Evolutionary conservation across 2,113 vertebrate species (phyloP).

Genomic region (Gnathonemus longibarbis): DNA sequence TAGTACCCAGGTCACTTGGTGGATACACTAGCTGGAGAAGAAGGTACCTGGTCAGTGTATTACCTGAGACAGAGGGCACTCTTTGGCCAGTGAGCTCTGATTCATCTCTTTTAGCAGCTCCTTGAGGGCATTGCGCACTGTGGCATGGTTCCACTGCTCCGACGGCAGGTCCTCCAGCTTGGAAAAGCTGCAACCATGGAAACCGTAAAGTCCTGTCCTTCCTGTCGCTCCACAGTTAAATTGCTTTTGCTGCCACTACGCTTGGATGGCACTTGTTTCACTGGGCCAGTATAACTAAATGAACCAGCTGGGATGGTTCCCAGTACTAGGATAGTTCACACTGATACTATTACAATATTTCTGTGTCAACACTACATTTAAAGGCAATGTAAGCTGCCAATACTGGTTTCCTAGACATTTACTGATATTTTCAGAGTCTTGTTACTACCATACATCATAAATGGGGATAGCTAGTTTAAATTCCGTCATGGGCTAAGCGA

Average conservation of each 20-base stretch:
- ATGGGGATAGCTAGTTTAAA: background rate
- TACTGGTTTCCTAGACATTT: background rate
- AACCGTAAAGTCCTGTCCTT: conserved; percentile 20
- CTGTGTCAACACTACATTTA: background rate
- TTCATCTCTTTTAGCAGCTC: conserved; percentile 88
- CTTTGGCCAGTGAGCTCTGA: conserved; percentile 86
- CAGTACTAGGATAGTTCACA: background rate
- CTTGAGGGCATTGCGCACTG: conserved; percentile 86
- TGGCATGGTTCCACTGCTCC: conserved; percentile 88
- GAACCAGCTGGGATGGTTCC: background rate
- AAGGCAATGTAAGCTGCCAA: background rate
- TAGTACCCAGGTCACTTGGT: background rate
- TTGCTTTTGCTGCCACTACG: background rate
- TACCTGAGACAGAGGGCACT: conserved; percentile 92
- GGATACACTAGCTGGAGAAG: background rate
- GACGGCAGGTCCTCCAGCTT: conserved; percentile 85
- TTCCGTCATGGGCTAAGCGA: background rate
- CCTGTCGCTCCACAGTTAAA: background rate
- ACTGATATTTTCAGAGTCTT: background rate
- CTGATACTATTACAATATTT: background rate
- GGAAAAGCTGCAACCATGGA: conserved; percentile 67
- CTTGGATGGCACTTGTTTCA: background rate
- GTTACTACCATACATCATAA: background rate
- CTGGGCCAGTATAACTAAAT: background rate
- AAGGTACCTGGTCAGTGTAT: background rate